These are phyloP conservation scores for Pristionchus arcanus DNA, from an alignment of 2,888 invertebrate genomes.

Conservation along the genomic window DNA sequence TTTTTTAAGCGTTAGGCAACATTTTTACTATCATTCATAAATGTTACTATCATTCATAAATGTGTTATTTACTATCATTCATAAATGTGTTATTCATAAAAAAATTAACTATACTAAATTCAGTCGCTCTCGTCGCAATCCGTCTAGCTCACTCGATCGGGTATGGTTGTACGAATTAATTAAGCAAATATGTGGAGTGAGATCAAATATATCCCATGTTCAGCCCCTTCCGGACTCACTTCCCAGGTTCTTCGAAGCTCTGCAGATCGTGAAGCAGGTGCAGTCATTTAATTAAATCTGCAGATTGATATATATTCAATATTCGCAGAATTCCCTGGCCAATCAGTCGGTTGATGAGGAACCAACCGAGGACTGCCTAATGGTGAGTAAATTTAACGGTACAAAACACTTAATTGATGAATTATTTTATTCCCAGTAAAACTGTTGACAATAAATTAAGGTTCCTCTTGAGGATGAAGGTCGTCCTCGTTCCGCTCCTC, in stretches of 20 bases:
- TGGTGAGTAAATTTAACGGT: background rate
- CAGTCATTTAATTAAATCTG: background rate
- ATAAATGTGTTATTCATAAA: too few relatives aligned
- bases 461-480: background rate
- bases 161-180: background rate
- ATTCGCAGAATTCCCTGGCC: background rate
- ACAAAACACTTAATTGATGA: background rate
- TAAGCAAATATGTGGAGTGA: background rate
- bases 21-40: too few relatives aligned
- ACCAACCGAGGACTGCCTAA: background rate
- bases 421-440: background rate
- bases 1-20: background rate
- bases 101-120: background rate
- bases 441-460: background rate
- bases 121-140: background rate
- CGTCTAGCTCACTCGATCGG: background rate
- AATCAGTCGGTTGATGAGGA: background rate
- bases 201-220: background rate
- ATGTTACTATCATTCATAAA: too few relatives aligned
- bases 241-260: constrained; percentile 4
- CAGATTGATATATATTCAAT: too few relatives aligned
- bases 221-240: background rate
- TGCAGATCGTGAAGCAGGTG: constrained; percentile 15
- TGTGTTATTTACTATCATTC: too few relatives aligned
- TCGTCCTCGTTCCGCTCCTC: background rate